Conservation (phyloP, 2,888 invertebrate species). For the Ochropacha duplaris region DNA sequence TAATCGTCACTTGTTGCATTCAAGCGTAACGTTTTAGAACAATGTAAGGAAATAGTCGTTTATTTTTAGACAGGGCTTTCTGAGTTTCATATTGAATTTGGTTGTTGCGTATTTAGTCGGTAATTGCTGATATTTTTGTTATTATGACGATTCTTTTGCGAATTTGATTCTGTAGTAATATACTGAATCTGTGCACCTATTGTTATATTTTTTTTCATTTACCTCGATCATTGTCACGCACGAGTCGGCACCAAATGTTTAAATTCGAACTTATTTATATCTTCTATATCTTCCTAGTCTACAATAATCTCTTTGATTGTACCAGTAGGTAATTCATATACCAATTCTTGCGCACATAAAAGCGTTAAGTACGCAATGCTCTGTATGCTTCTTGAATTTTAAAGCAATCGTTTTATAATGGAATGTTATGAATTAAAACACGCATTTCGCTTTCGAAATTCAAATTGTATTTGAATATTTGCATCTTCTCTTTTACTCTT, state of each 20-base stretch:
- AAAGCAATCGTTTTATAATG: conserved; percentile 19
- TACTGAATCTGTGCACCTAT: too few relatives aligned
- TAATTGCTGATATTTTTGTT: too few relatives aligned
- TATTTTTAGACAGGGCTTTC: conserved; percentile 15
- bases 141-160: too few relatives aligned
- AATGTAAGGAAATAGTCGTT: conserved; percentile 17
- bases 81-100: background rate
- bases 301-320: too few relatives aligned
- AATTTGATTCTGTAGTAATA: too few relatives aligned
- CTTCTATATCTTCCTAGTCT: too few relatives aligned
- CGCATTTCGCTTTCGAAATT: conserved; percentile 29
- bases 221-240: too few relatives aligned
- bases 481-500: background rate
- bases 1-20: background rate
- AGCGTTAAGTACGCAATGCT: background rate
- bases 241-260: too few relatives aligned
- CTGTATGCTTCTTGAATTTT: conserved; percentile 15
- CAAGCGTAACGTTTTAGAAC: conserved; percentile 6
- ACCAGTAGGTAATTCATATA: too few relatives aligned
- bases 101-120: background rate
- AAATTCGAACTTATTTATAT: too few relatives aligned
- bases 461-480: conserved; percentile 6
- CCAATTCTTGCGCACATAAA: background rate
- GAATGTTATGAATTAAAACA: conserved; percentile 26
- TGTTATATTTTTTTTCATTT: too few relatives aligned